phyloP scores from a whole-genome alignment of 2,113 vertebrate genomes.

The Oryzias melastigma region DNA sequence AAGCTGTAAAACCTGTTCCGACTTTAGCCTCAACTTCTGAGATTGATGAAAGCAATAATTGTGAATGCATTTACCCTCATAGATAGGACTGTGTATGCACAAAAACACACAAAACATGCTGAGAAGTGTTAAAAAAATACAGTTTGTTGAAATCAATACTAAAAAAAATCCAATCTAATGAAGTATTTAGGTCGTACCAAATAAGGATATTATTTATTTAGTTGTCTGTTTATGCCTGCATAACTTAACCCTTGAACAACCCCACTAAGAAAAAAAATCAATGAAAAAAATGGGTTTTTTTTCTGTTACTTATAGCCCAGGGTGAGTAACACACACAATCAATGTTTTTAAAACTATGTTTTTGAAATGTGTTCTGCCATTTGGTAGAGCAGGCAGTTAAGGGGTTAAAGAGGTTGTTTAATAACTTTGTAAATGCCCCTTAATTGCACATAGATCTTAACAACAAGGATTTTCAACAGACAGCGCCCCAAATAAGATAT shows the following conservation, averaged over 20 bases:
- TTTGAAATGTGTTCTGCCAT: too few species aligned
- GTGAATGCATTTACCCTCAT: slow-evolving; percentile 12
- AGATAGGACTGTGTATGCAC: neutral
- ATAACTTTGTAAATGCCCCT: slow-evolving; percentile 69
- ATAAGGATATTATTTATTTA: slow-evolving; percentile 62
- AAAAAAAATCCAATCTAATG: too few species aligned
- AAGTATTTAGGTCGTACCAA: slow-evolving; percentile 37
- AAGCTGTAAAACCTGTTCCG: slow-evolving; percentile 4
- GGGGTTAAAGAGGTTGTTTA: too few species aligned
- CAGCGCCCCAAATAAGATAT: too few species aligned
- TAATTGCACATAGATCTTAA: slow-evolving; percentile 74
- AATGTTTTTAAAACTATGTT: too few species aligned
- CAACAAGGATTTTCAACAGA: slow-evolving; percentile 54
- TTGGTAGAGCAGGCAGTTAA: too few species aligned
- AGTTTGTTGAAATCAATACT: too few species aligned
- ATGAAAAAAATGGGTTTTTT: too few species aligned
- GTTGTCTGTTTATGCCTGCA: slow-evolving; percentile 67
- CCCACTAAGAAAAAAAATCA: too few species aligned
- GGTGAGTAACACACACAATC: too few species aligned
- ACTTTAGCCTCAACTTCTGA: slow-evolving; percentile 32
- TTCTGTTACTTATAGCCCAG: too few species aligned
- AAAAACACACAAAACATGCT: slow-evolving; percentile 6
- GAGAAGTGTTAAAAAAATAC: neutral
- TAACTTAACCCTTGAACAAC: slow-evolving; percentile 30
- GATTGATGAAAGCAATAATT: slow-evolving; percentile 48